These are phyloP conservation scores for Trogon melanurus DNA, from an alignment of 2,113 vertebrate genomes.

Conservation along the genomic window DNA sequence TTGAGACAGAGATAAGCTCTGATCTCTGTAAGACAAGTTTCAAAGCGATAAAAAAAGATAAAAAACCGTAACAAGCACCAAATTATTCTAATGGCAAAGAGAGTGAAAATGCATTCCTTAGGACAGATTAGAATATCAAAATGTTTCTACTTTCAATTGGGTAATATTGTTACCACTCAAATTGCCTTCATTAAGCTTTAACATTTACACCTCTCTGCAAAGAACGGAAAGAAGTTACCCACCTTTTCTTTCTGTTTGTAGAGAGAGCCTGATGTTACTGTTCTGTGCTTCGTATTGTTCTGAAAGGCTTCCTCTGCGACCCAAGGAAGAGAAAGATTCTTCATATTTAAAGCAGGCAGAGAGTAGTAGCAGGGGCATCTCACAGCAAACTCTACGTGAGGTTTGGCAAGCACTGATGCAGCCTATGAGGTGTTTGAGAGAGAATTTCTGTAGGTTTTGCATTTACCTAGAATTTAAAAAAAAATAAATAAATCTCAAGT, in stretches of 20 bases:
- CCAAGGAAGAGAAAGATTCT: not conserved
- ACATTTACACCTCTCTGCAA: not conserved
- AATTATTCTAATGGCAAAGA: not conserved
- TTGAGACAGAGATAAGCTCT: not conserved
- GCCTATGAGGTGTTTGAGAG: not conserved
- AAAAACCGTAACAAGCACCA: not conserved
- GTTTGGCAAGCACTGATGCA: not conserved
- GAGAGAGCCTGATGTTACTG: not conserved
- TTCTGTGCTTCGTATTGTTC: not conserved
- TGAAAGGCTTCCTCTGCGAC: not conserved
- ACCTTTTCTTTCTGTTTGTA: not conserved
- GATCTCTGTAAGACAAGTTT: not conserved
- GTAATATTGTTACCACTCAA: not conserved
- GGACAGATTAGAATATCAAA: not conserved
- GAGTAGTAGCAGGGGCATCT: not conserved
- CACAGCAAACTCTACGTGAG: not conserved
- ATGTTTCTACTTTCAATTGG: not conserved
- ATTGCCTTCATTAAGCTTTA: not conserved
- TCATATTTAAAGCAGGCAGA: not conserved
- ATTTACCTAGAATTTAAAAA: not conserved
- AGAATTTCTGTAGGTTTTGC: not conserved
- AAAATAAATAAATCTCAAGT: not conserved
- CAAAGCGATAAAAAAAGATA: not conserved
- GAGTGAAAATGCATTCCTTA: not conserved
- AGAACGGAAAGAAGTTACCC: not conserved